These are phyloP conservation scores for Morpho helenor DNA, from an alignment of 2,888 invertebrate species.

Conservation along the genomic window DNA sequence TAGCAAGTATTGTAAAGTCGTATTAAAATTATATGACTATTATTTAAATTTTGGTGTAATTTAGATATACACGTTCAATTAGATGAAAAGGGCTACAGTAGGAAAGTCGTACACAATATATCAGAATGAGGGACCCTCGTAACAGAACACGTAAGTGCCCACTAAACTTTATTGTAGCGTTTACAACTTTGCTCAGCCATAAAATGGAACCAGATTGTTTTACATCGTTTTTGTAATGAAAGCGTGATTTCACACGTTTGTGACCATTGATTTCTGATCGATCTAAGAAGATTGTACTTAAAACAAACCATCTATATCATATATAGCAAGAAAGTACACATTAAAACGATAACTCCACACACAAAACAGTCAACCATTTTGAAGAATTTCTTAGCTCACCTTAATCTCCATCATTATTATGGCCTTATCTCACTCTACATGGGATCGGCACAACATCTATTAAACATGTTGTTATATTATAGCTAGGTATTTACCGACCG, in stretches of 20 bases:
- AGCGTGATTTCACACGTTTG: constrained; percentile 9
- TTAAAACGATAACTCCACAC: no score
- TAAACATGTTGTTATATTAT: no score
- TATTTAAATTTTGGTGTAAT: not conserved
- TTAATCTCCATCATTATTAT: no score
- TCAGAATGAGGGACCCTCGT: constrained; percentile 7
- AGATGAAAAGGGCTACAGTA: constrained; percentile 7
- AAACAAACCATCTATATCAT: no score
- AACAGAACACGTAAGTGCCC: constrained; percentile 49
- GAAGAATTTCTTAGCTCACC: no score
- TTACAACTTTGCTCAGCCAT: constrained; percentile 41
- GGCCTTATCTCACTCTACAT: no score
- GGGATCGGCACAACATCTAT: no score
- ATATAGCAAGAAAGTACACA: not conserved
- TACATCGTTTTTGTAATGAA: constrained; percentile 12
- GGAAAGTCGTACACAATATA: constrained; percentile 10
- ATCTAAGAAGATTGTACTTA: no score
- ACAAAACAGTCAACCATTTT: no score
- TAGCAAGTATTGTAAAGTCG: no score
- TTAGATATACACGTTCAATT: not conserved
- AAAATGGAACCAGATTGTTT: constrained; percentile 14
- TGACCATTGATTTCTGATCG: no score
- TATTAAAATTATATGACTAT: not conserved
- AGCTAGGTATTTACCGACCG: no score
- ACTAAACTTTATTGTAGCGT: constrained; percentile 70